Conservation (phyloP, 2,113 vertebrate genomes). For the Gadus macrocephalus region DNA sequence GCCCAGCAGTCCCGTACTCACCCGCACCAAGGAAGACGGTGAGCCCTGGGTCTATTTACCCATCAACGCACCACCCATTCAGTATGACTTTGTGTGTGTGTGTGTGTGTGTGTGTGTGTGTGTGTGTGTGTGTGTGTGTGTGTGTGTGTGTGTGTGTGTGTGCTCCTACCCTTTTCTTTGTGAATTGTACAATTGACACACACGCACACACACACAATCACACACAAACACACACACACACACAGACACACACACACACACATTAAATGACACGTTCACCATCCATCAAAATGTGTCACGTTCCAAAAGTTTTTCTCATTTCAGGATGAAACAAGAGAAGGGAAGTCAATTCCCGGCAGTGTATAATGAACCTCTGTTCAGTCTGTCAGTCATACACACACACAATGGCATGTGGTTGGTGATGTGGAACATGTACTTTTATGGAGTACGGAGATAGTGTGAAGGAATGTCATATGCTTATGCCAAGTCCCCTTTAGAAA, state of each 20-base stretch:
- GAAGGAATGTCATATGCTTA: conserved; percentile 53
- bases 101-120: conserved; percentile 7
- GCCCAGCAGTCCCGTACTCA: conserved; percentile 72
- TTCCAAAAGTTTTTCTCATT: conserved; percentile 68
- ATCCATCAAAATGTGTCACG: conserved; percentile 55
- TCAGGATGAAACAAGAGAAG: conserved; percentile 53
- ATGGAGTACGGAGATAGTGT: conserved; percentile 25
- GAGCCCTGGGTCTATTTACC: conserved; percentile 28
- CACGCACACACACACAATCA: conserved; percentile 7
- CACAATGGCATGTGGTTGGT: conserved; percentile 40
- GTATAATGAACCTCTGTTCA: conserved; percentile 54
- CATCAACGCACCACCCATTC: not conserved
- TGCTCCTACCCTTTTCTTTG: not conserved
- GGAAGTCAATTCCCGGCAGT: conserved; percentile 53
- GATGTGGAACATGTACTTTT: conserved; percentile 57
- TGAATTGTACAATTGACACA: not conserved
- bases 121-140: not conserved
- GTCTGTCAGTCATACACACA: conserved; percentile 29
- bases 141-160: not conserved
- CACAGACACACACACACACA: not conserved
- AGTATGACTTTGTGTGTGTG: not conserved
- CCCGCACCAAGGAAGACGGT: conserved; percentile 91
- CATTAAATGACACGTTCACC: conserved; percentile 10
- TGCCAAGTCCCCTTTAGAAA: conserved; percentile 37
- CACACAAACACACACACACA: conserved; percentile 6